Evolutionary conservation across 2,888 invertebrate species (phyloP).

Genomic region (Cordilura impudica): DNA sequence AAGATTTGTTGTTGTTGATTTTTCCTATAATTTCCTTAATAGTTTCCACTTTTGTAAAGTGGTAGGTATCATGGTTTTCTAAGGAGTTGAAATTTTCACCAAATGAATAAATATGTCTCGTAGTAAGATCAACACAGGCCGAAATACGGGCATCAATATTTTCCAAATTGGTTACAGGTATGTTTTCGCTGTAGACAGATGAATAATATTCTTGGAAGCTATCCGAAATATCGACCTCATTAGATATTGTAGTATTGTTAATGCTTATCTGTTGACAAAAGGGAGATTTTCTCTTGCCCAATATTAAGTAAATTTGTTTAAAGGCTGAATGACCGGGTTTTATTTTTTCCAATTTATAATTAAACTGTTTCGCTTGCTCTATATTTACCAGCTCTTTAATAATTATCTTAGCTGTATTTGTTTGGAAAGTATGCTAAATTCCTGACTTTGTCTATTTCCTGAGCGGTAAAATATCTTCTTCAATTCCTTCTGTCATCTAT

Average conservation of each 20-base stretch:
- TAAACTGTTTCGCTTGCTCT: neutral
- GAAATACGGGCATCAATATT: neutral
- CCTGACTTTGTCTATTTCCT: neutral
- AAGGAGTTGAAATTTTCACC: neutral
- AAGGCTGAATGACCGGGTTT: conserved; percentile 1
- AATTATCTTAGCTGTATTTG: neutral
- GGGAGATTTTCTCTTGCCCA: neutral
- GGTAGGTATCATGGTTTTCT: neutral
- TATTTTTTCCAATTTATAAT: neutral
- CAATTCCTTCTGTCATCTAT: neutral
- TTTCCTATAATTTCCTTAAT: neutral
- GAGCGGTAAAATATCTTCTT: neutral
- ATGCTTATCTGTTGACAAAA: neutral
- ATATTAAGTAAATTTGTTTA: neutral
- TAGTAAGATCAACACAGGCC: too few relatives aligned
- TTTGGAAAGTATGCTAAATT: neutral
- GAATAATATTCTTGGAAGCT: neutral
- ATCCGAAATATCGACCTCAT: neutral
- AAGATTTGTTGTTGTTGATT: neutral
- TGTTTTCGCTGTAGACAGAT: neutral
- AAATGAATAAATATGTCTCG: neutral
- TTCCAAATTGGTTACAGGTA: neutral
- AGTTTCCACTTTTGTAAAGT: neutral
- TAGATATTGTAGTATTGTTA: neutral
- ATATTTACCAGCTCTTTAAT: too few relatives aligned